Evolutionary conservation across 2,113 vertebrate species (phyloP), one percentile per base, ranked within the genome.

Genomic region (Grammomys dolichurus): DNA sequence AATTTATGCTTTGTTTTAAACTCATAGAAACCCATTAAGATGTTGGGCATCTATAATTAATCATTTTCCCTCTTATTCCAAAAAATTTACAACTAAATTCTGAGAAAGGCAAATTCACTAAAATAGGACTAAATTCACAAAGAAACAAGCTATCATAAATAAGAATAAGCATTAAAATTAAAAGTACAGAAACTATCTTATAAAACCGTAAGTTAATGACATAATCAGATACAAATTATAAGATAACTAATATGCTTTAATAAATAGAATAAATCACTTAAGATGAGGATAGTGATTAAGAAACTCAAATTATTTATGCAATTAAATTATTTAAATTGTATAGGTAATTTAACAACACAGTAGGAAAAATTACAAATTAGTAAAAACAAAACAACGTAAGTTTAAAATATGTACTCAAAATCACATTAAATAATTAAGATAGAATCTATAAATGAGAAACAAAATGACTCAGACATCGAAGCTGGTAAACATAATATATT

Each of bases 221-320:
- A 58, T 54, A 43, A 85, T 58, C n/a, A 90, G 51, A 92, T 19
- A 65, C 0, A 77, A 48, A 67, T 87, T 77, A n/a, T 58, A 58
- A 93, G 77, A 72, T 63, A 91, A n/a, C 85, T 70, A 75, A 82
- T 85, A 48, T 65, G 24, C 24, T 86, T 91, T 72, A 80, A 78
- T 36, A 89, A 82, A 70, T 82, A 93, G 24, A 96, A 91, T 12
- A 75, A 1, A 24, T 81, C 9, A 7, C 65, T 91, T 3, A 77
- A 76, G 60, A 87, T 56, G 36, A 40, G 1, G 28, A 10, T 56
- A 77, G 11, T 43, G 36, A 84, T 56, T 67, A 94, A 87, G 54
- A 3, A 89, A 24, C 6, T 86, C 82, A 11, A 92, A 40, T 84
- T 9, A 48, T 5, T 82, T 20, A 91, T 89, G 86, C 81, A 19